A percentile compares a stretch with the other conserved stretches of the same genome.
Evolutionary conservation across 2,797 vertebrate genomes (phyloP).

Genomic region (Muscicapa comitata): DNA sequence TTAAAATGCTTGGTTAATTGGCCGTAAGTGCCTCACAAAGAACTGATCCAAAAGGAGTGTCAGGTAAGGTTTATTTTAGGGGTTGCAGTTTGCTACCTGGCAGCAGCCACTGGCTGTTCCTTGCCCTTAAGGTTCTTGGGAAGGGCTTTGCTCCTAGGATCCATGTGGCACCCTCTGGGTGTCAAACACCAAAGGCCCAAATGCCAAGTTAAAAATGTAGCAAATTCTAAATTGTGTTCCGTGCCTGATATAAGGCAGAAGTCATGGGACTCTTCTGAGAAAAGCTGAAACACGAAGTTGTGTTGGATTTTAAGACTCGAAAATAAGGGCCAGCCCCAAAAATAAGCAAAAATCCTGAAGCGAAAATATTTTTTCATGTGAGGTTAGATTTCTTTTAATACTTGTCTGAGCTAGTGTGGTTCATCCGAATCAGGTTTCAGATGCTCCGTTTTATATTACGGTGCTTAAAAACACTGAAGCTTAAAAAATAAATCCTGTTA

Average conservation of each 20-base stretch:
- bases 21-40: not conserved
- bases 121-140: rapidly evolving
- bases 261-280: not conserved
- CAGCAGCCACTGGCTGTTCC: not conserved
- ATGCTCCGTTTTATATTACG: not conserved
- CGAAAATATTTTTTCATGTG: not conserved
- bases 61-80: not conserved
- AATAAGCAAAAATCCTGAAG: not conserved
- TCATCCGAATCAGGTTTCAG: not conserved
- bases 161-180: rapidly evolving
- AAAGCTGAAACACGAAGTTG: not conserved
- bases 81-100: rapidly evolving
- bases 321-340: not conserved
- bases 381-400: not conserved
- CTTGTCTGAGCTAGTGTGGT: not conserved
- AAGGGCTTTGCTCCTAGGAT: not conserved
- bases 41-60: not conserved
- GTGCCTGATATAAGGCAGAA: not conserved
- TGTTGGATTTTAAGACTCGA: not conserved
- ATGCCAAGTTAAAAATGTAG: not conserved
- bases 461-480: not conserved
- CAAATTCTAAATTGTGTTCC: not conserved
- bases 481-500: not conserved
- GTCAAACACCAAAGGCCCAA: not conserved
- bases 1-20: rapidly evolving